Evolutionary conservation across 2,113 vertebrate genomes (phyloP), one percentile per base, ranked within the genome.

Genomic region (Alligator mississippiensis): DNA sequence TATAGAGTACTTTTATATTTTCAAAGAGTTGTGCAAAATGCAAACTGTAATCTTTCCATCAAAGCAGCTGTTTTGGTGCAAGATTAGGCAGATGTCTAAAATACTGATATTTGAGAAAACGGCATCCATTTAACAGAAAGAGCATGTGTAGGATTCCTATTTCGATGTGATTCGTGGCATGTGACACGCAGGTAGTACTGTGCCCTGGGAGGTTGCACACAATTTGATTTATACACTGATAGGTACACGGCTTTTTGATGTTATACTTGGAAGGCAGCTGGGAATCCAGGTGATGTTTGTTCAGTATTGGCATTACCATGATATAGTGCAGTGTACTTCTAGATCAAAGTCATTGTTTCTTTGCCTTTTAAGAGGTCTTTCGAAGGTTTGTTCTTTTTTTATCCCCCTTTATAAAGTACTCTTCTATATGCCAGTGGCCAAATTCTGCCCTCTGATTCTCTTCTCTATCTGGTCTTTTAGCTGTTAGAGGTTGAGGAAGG

Each of bases 1-100:
- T 21, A 54, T 22, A 61, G 86, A 92, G 61, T 34, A 30, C 38
- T 63, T 81, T 77, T 30, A 22, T 8, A 4, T 80, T 74, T 94
- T 94, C 64, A 83, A 93, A 80, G 80, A 93, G 80, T 82, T 89
- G 87, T 87, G 86, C 16, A 58, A 34, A 93, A 62, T 58, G 80
- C 93, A 89, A 96, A 91, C 68, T 77, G 83, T 59, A 90, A 83
- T 83, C 77, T 68, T 54, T 85, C 62, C 72, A 54, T 63, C 72
- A 74, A 54, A 90, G 77, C 80, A 87, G 80, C 68, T 85, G 74
- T 90, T 76, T 68, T 70, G 81, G 86, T 28, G 86, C 75, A 47
- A 64, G 77, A 75, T 27, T 6, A 85, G 82, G 92, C 88, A 62
- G 0, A 4, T 5, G 92, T 90, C 77, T 88, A 93, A 47, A 77